A percentile compares a stretch with the other conserved stretches of the same genome.
These are phyloP conservation scores for Amblyraja radiata DNA, from an alignment of 2,797 vertebrate genomes.

Conservation along the genomic window DNA sequence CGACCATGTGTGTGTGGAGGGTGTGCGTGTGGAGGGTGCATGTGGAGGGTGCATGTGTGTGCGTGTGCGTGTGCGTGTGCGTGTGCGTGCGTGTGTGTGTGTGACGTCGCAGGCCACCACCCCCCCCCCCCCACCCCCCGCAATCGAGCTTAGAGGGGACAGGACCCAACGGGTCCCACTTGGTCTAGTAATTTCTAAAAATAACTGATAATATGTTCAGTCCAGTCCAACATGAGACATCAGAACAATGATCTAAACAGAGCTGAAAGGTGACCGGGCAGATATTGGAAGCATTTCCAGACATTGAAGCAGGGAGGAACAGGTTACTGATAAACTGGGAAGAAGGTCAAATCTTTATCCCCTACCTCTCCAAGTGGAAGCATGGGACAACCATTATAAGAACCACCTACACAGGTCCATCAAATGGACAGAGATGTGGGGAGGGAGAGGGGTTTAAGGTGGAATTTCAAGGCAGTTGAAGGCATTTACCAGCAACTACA, in stretches of 20 bases:
- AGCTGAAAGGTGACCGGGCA: neutral
- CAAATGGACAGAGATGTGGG: neutral
- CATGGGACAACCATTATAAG: neutral
- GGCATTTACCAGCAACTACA: neutral
- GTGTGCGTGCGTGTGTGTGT: too few relatives aligned
- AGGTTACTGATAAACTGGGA: neutral
- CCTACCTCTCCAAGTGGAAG: neutral
- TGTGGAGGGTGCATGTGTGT: too few relatives aligned
- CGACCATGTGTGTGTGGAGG: too few relatives aligned
- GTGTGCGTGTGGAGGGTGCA: too few relatives aligned
- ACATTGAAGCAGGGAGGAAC: neutral
- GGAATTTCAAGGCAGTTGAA: neutral
- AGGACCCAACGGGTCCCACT: too few relatives aligned
- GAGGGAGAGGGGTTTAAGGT: neutral
- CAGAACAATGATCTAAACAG: neutral
- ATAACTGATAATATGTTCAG: neutral
- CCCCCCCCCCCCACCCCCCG: too few relatives aligned
- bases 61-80: too few relatives aligned
- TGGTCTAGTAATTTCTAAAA: neutral
- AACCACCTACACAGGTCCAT: neutral
- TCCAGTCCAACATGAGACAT: neutral
- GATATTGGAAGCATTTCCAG: neutral
- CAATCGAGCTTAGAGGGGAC: too few relatives aligned
- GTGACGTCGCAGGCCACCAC: too few relatives aligned
- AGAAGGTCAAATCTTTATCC: neutral